Conservation (phyloP, 2,797 vertebrate genomes). For the Cuniculus paca region DNA sequence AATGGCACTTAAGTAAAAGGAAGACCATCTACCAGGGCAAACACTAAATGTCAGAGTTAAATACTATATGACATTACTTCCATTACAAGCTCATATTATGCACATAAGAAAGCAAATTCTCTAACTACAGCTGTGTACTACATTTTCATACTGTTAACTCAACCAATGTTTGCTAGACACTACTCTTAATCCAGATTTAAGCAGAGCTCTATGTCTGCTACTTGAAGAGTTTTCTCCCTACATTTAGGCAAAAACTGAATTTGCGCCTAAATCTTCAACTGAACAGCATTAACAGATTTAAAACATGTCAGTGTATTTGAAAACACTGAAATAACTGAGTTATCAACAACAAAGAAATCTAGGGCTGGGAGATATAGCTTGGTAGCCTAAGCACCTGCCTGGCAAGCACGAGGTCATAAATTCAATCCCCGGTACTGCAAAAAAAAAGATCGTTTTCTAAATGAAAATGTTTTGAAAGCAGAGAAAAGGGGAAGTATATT, state of each 20-base stretch:
- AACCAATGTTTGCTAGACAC: conserved; percentile 78
- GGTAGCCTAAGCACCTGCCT: too few relatives aligned
- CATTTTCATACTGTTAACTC: conserved; percentile 78
- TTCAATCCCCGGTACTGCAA: too few relatives aligned
- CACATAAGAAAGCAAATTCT: conserved; percentile 86
- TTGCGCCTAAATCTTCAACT: background rate
- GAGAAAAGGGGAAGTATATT: background rate
- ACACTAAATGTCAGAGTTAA: conserved; percentile 91
- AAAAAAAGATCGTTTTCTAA: background rate
- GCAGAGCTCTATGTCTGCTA: background rate
- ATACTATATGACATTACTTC: conserved; percentile 90
- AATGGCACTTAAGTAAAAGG: conserved; percentile 91
- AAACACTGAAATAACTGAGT: background rate
- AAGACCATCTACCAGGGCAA: conserved; percentile 89
- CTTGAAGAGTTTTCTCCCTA: background rate
- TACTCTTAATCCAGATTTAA: conserved; percentile 38
- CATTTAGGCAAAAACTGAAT: conserved; percentile 48
- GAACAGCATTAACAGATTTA: background rate
- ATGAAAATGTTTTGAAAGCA: background rate
- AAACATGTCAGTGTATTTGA: background rate
- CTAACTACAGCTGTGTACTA: conserved; percentile 79
- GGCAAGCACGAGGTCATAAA: too few relatives aligned
- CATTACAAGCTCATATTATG: conserved; percentile 88
- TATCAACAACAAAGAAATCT: conserved; percentile 12
- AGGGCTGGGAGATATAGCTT: too few relatives aligned